A percentile compares a stretch with the other conserved stretches of the same genome.
These are phyloP conservation scores for Chironomus tepperi DNA, from an alignment of 1,140 invertebrate species.

Conservation along the genomic window DNA sequence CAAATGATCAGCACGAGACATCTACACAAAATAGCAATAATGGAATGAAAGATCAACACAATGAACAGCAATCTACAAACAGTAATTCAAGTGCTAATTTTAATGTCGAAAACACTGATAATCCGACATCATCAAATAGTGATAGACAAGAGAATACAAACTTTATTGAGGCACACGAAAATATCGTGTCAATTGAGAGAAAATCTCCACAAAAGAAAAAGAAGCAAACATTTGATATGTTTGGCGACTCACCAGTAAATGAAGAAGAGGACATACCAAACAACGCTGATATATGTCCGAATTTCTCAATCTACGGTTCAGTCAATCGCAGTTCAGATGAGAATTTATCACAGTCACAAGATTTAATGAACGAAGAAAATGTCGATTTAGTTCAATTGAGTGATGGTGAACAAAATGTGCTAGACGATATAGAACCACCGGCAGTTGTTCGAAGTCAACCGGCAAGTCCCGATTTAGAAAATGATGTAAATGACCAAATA, in stretches of 20 bases:
- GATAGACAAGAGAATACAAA: not conserved
- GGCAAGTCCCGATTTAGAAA: constrained; percentile 4
- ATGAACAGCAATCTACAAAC: not conserved
- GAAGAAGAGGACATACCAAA: not conserved
- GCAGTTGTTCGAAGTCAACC: not conserved
- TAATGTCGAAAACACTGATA: not conserved
- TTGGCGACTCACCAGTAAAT: not conserved
- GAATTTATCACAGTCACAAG: not conserved
- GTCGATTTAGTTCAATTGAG: constrained; percentile 10
- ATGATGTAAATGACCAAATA: not conserved
- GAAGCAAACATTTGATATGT: not conserved
- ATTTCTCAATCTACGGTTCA: constrained; percentile 1
- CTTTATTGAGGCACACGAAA: not conserved
- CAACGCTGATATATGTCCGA: not conserved
- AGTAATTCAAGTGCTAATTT: not conserved
- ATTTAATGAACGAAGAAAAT: constrained; percentile 5
- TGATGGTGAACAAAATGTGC: not conserved
- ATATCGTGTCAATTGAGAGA: not conserved
- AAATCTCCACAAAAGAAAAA: not conserved
- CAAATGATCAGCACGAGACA: not conserved
- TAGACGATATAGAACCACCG: not conserved
- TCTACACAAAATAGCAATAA: not conserved
- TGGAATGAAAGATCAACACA: not conserved
- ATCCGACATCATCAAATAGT: not conserved
- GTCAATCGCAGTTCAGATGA: not conserved